Base-by-base conservation (phyloP, 2,888 invertebrate genomes). In the Trimorus sp. region DNA sequence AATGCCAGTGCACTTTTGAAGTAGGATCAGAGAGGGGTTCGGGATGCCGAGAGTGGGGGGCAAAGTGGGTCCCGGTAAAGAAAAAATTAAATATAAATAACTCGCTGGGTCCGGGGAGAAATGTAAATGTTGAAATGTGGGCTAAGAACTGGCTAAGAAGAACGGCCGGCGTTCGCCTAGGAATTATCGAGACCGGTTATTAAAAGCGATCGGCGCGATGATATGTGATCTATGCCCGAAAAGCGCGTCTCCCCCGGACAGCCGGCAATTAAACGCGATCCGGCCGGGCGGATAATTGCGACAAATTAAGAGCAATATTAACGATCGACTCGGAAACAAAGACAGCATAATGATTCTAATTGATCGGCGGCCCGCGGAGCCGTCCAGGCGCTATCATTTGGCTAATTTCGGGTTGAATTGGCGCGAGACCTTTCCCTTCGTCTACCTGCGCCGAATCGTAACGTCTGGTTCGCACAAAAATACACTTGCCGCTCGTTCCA, bases 381-480 rank as follows among this genome's bases (percentile, higher is more conserved):
- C 16, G 38, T 9, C 26, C 58, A 60, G 48, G 37, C 48, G 40
- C 48, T 62, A 48, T 53, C 60, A 59, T 65, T 79, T 58, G 58
- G 38, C 65, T 80, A 80, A 75, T 66, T 74, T 63, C 38, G 37
- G 70, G 70, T 49, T 74, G 56, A 68, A 68, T 51, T 68, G 53
- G 59, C 58, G 38, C 38, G 49, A 75, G 71, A 76, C 51, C 70
- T 58, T 68, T 59, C 12, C 58, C 45, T 62, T 71, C 40, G 26
- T 16, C 62, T 82, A 77, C 69, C 77, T 82, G 77, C 14, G 11
- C 54, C 26, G 54, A 70, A 82, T 82, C 54, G 70, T 60, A 69
- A 73, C 82, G 77, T 74, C 77, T 78, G 69, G 74, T 69, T 49
- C 60, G 82, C 78, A 70, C 78, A 73, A 82, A 77, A 82, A 79